These are phyloP conservation scores for Smutsia gigantea DNA, from an alignment of 2,797 vertebrate species.

Conservation along the genomic window DNA sequence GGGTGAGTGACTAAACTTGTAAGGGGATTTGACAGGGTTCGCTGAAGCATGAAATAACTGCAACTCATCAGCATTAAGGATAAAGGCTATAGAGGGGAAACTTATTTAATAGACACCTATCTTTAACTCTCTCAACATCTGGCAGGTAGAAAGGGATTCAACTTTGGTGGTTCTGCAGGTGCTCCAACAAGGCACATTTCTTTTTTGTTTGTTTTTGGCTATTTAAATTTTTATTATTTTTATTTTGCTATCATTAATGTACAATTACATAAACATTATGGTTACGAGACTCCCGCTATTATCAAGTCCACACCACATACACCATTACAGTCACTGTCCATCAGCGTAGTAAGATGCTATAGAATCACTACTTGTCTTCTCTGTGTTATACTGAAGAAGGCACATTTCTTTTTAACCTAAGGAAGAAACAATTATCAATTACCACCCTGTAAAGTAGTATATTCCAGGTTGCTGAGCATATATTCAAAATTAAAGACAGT, in stretches of 20 bases:
- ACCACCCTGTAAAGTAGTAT: background rate
- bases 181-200: background rate
- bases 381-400: background rate
- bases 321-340: too few relatives aligned
- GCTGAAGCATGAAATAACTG: background rate
- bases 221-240: too few relatives aligned
- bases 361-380: too few relatives aligned
- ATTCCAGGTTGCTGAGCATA: background rate
- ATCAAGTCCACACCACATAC: too few relatives aligned
- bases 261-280: too few relatives aligned
- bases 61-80: background rate
- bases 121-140: background rate
- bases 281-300: too few relatives aligned
- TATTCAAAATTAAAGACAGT: background rate
- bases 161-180: background rate
- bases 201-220: background rate
- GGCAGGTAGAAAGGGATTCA: background rate
- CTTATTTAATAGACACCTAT: background rate
- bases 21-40: background rate
- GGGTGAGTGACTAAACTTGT: background rate
- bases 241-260: too few relatives aligned
- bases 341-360: too few relatives aligned
- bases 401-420: conserved; percentile 12
- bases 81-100: background rate
- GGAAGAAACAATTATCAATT: background rate